Evolutionary conservation across 2,797 vertebrate genomes (phyloP).

Genomic region (Mycteria americana): DNA sequence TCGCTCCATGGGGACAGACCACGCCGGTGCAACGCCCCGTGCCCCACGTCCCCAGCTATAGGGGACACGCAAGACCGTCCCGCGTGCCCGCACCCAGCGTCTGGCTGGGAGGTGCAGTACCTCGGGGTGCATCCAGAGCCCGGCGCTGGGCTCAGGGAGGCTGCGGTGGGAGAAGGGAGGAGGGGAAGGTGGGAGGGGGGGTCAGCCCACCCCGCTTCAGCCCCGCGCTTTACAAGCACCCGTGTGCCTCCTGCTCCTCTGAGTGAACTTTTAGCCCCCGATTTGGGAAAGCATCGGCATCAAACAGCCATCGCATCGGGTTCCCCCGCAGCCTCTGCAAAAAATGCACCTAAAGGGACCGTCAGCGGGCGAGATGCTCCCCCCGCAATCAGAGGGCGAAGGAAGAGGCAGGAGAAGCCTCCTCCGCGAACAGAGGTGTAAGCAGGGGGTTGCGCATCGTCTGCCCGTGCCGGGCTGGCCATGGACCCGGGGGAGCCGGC

Average conservation of each 20-base stretch:
- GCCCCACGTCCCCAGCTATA: fast-evolving
- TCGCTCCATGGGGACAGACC: neutral
- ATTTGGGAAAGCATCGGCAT: neutral
- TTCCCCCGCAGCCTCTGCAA: neutral
- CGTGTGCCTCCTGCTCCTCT: neutral
- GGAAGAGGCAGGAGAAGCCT: neutral
- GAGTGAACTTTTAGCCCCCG: fast-evolving
- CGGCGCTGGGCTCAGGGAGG: neutral
- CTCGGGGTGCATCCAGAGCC: neutral
- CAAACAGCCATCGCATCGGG: fast-evolving
- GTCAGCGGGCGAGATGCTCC: fast-evolving
- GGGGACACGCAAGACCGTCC: fast-evolving
- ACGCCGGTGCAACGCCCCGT: neutral
- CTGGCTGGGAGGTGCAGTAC: neutral
- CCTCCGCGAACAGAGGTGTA: neutral
- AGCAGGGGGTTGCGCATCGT: neutral
- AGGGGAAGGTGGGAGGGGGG: neutral
- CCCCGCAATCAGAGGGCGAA: fast-evolving
- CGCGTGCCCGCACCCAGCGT: fast-evolving
- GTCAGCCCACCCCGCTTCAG: neutral
- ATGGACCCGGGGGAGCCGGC: fast-evolving
- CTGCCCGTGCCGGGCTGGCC: neutral
- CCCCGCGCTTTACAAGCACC: neutral
- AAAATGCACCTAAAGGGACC: neutral
- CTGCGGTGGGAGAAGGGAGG: neutral